Evolutionary conservation across 2,797 vertebrate genomes (phyloP).

Genomic region (Helicolenus hilgendorfi): DNA sequence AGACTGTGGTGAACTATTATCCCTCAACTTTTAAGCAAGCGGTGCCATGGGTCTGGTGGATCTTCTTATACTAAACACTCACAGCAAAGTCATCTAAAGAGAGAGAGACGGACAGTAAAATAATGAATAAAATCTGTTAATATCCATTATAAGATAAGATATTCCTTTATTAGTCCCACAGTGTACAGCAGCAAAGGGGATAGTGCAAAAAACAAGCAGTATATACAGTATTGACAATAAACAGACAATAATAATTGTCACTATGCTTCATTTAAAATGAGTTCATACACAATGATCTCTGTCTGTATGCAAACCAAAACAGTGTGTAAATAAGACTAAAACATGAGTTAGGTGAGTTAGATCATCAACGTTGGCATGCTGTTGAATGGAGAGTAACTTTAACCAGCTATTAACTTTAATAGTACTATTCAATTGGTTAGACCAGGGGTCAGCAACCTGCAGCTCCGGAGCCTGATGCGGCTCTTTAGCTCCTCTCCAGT

Average conservation of each 20-base stretch:
- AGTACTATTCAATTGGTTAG: neutral
- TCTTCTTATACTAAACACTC: constrained; percentile 70
- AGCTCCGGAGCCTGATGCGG: too few species aligned
- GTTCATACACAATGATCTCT: neutral
- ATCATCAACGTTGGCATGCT: neutral
- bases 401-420: neutral
- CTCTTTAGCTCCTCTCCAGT: too few species aligned
- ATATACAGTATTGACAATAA: too few species aligned
- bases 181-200: too few species aligned
- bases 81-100: constrained; percentile 62
- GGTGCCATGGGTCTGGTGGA: constrained; percentile 73
- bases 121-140: constrained; percentile 5
- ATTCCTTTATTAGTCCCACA: too few species aligned
- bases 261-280: neutral
- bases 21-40: constrained; percentile 49
- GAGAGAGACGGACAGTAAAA: constrained; percentile 8
- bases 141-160: neutral
- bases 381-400: neutral
- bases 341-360: neutral
- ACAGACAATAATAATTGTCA: neutral
- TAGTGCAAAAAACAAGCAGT: too few species aligned
- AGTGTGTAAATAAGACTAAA: neutral
- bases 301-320: neutral
- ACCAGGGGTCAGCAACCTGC: too few species aligned
- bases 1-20: constrained; percentile 34